A percentile compares a stretch with the other conserved stretches of the same genome.
phyloP scores from a whole-genome alignment of 2,113 vertebrate species.

The Nansenia antarctica region DNA sequence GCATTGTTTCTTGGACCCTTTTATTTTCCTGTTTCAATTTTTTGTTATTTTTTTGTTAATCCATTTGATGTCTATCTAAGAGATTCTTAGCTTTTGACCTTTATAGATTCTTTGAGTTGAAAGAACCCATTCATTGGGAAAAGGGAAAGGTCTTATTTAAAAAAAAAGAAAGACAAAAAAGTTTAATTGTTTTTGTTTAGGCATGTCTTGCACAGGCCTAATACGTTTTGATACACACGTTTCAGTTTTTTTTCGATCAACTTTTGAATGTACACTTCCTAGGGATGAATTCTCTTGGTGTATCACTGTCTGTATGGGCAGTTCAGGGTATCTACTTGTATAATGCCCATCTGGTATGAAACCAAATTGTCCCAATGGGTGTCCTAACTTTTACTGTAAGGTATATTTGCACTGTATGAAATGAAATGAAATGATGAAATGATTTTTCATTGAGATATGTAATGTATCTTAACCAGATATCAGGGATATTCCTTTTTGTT shows the following conservation, averaged over 20 bases:
- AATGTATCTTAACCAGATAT: slow-evolving; percentile 32
- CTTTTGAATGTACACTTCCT: slow-evolving; percentile 46
- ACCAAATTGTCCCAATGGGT: background rate
- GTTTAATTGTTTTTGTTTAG: background rate
- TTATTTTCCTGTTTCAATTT: slow-evolving; percentile 19
- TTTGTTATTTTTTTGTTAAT: slow-evolving; percentile 11
- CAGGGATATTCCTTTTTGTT: background rate
- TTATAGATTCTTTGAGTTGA: background rate
- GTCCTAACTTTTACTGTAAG: background rate
- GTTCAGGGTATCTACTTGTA: slow-evolving; percentile 2
- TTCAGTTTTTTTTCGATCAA: slow-evolving; percentile 25
- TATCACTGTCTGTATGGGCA: slow-evolving; percentile 7
- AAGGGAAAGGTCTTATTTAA: background rate
- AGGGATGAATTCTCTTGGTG: slow-evolving; percentile 28
- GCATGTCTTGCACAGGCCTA: background rate
- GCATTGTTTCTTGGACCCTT: background rate
- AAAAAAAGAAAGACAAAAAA: background rate
- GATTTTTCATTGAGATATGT: slow-evolving; percentile 28
- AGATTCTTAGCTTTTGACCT: background rate
- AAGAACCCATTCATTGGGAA: slow-evolving; percentile 3
- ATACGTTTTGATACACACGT: slow-evolving; percentile 3
- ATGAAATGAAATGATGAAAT: too few relatives aligned
- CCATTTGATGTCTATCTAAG: background rate
- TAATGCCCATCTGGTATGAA: background rate
- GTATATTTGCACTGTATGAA: slow-evolving; percentile 60